Evolutionary conservation across 2,113 vertebrate genomes (phyloP).

Genomic region (Gnathonemus echidnorhynchus): DNA sequence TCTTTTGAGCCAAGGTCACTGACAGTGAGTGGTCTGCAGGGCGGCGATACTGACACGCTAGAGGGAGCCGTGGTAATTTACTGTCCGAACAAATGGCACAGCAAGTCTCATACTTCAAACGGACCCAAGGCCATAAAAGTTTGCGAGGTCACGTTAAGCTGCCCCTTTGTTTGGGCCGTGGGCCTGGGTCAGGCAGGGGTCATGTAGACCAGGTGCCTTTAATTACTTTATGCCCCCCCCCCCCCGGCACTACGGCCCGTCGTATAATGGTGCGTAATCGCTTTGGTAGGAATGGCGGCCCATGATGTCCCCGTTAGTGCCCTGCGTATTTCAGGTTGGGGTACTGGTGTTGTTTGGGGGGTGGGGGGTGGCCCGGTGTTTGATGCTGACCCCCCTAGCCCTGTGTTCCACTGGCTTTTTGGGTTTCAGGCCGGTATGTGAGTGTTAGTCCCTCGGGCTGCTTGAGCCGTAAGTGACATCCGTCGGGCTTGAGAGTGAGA

Average conservation of each 20-base stretch:
- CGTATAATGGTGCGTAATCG: conserved; percentile 33
- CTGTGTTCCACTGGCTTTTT: background rate
- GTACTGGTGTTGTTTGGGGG: background rate
- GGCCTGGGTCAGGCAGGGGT: conserved; percentile 52
- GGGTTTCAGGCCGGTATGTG: background rate
- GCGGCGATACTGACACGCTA: background rate
- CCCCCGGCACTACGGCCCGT: conserved; percentile 24
- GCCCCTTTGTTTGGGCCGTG: conserved; percentile 52
- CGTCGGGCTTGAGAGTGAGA: background rate
- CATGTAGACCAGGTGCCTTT: conserved; percentile 53
- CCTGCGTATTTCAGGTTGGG: background rate
- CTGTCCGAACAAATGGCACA: conserved; percentile 42
- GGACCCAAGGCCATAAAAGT: conserved; percentile 48
- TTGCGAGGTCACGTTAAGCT: conserved; percentile 47
- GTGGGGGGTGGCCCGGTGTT: background rate
- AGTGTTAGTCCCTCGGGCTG: background rate
- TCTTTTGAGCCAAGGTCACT: background rate
- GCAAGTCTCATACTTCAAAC: conserved; percentile 55
- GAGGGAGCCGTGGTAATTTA: conserved; percentile 24
- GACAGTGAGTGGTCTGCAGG: background rate
- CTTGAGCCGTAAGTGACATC: background rate
- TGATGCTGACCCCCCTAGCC: background rate
- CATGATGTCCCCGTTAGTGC: background rate
- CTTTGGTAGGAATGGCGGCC: conserved; percentile 12
- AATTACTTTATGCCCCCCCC: conserved; percentile 39